Evolutionary conservation across 2,888 invertebrate genomes (phyloP).

Genomic region (Microdon myrmicae): DNA sequence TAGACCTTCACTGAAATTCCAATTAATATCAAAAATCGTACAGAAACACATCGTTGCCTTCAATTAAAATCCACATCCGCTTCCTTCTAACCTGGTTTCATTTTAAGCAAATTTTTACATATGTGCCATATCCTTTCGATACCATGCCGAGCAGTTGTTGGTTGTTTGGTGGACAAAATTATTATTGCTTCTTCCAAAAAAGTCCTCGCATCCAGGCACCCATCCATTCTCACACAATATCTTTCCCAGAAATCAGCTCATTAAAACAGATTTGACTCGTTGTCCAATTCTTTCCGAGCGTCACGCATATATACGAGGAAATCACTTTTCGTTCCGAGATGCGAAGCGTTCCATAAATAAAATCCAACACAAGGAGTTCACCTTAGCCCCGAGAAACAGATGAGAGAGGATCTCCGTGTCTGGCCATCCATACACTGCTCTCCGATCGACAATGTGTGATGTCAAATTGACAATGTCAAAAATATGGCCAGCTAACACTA

Average conservation of each 20-base stretch:
- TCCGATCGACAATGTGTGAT: slow-evolving; percentile 49
- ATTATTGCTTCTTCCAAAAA: slow-evolving; percentile 39
- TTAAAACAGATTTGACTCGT: slow-evolving; percentile 56
- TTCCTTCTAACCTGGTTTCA: too few species aligned
- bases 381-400: slow-evolving; percentile 20
- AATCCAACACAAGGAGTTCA: slow-evolving; percentile 48
- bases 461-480: slow-evolving; percentile 56
- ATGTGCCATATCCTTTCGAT: too few species aligned
- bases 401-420: slow-evolving; percentile 28
- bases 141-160: too few species aligned
- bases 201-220: too few species aligned
- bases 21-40: too few species aligned
- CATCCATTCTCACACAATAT: slow-evolving; percentile 54
- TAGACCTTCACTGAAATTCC: too few species aligned
- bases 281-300: slow-evolving; percentile 46
- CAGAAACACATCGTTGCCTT: too few species aligned
- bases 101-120: too few species aligned
- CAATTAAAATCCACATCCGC: too few species aligned
- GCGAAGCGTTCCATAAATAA: slow-evolving; percentile 49
- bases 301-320: slow-evolving; percentile 48
- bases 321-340: slow-evolving; percentile 32
- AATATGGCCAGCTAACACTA: slow-evolving; percentile 56
- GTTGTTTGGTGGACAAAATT: slow-evolving; percentile 29
- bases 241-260: slow-evolving; percentile 56
- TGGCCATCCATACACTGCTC: slow-evolving; percentile 16